phyloP scores from a whole-genome alignment of 2,888 invertebrate species.

The Trissonchulus latispiculum region DNA sequence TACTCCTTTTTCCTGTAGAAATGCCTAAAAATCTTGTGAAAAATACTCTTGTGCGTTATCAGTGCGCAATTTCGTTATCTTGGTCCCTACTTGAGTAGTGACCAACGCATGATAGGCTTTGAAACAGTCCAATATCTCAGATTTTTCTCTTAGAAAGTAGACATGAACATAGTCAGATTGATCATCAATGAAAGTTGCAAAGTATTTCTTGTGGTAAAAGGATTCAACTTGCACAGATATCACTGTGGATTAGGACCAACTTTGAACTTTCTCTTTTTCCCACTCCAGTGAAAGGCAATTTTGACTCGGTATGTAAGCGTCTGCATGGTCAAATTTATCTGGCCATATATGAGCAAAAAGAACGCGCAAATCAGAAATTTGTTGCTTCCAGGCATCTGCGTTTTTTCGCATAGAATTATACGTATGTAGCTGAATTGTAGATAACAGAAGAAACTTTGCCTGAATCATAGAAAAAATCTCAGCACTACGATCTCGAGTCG shows the following conservation, averaged over 20 bases:
- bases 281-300: background rate
- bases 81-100: background rate
- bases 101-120: background rate
- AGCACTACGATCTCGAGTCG: too few species aligned
- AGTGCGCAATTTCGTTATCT: background rate
- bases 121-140: background rate
- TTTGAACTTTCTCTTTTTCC: background rate
- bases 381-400: too few species aligned
- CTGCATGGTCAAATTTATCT: too few species aligned
- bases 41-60: background rate
- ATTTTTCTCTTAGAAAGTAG: background rate
- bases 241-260: background rate
- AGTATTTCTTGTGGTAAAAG: background rate
- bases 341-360: too few species aligned
- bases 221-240: background rate
- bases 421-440: too few species aligned
- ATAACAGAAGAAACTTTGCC: too few species aligned
- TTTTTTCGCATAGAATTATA: too few species aligned
- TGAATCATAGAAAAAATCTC: too few species aligned
- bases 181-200: background rate
- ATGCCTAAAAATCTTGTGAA: slow-evolving; percentile 17
- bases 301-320: too few species aligned
- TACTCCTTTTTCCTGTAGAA: slow-evolving; percentile 9
- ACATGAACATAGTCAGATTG: background rate
- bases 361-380: too few species aligned